Evolutionary conservation across 1,140 invertebrate genomes (phyloP), one percentile per base, ranked within the genome.

Genomic region (Linepithema humile): DNA sequence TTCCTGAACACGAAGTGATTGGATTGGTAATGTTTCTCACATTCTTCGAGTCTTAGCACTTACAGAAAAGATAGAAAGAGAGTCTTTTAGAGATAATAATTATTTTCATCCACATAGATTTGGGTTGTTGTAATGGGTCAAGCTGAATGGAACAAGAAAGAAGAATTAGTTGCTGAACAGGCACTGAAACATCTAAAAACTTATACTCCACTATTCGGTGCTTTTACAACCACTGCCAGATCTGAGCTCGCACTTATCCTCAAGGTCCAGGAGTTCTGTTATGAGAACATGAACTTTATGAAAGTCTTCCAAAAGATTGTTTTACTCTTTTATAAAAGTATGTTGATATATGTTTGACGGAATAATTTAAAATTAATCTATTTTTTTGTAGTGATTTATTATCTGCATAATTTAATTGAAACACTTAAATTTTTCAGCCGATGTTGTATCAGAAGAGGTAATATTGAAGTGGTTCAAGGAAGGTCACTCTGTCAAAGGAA

Each of bases 261-360:
- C 65, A 98, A 98, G 93, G 97, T 99, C 88, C 98, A 99, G 94
- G 98, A 99, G 92, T 99, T 97, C 95, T 99, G 98, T 95, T 99
- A 99, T 94, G 98, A 99, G 92, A 99, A 99, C 95, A 99, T 99
- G 98, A 98, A 98, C 94, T 99, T 99, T 94, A 98, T 99, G 97
- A 98, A 99, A 94, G 98, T 98, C 93, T 99, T 99, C 96, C 98
- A 98, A 92, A 99, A 99, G 95, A 99, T 99, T 91, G 97, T 99
- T 91, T 96, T 99, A 93, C 96, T 99, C 89, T 97, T 99, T 95
- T 99, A 99, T 95, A 99, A 98, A 96, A 98, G 97, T 96, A 95
- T 95, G 95, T 93, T 95, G 95, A 45, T 9, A 48, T 9, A 53
- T 23, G 38, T 40, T 23, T 20, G 17, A 50, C 4, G 20, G 0